These are phyloP conservation scores for Momotus momota DNA, from an alignment of 2,797 vertebrate species.

Conservation along the genomic window DNA sequence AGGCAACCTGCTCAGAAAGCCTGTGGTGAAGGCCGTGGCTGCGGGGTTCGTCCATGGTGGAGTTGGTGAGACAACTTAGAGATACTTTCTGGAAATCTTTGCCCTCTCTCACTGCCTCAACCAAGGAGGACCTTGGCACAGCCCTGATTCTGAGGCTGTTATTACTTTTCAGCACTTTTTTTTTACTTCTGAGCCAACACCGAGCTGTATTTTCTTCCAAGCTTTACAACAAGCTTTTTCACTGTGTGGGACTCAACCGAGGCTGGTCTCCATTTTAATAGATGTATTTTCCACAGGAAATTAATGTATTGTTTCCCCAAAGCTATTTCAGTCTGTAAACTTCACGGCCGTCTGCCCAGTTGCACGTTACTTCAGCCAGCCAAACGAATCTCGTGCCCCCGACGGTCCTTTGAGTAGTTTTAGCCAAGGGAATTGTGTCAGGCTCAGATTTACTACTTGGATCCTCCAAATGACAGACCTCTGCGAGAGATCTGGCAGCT, in stretches of 20 bases:
- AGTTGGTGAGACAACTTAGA: neutral
- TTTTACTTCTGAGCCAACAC: neutral
- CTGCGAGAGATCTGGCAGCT: neutral
- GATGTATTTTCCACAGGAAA: conserved; percentile 73
- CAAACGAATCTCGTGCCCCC: neutral
- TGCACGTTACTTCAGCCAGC: conserved; percentile 37
- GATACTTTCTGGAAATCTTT: neutral
- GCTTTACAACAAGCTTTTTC: neutral
- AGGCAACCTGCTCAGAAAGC: neutral
- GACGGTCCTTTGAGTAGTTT: neutral
- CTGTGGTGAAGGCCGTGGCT: neutral
- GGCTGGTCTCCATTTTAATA: conserved; percentile 50
- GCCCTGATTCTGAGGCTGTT: neutral
- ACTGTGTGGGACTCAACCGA: neutral
- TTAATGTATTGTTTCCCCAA: conserved; percentile 71
- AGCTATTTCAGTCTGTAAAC: conserved; percentile 62
- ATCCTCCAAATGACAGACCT: neutral
- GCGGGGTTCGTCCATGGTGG: neutral
- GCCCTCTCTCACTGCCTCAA: neutral
- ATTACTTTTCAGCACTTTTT: neutral
- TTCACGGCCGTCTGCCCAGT: conserved; percentile 29
- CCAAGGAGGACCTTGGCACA: neutral
- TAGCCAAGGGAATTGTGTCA: neutral
- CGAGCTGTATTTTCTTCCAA: neutral
- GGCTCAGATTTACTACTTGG: neutral